Conservation (phyloP, 2,888 invertebrate species). For the Allophyes oxyacanthae region DNA sequence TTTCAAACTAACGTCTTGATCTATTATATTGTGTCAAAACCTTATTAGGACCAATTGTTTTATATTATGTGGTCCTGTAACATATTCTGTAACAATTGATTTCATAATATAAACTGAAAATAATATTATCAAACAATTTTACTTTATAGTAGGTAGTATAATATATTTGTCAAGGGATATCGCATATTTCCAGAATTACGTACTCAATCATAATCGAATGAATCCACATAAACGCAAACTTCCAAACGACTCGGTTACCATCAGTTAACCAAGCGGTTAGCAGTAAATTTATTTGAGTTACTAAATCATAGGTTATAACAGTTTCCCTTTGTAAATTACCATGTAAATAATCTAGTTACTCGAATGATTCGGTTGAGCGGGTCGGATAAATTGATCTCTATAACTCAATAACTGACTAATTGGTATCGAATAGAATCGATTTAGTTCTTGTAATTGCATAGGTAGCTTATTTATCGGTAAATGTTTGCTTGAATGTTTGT, state of each 20-base stretch:
- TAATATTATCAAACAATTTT: too few relatives aligned
- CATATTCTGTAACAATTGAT: too few relatives aligned
- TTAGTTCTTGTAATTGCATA: slow-evolving; percentile 38
- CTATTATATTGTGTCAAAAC: too few relatives aligned
- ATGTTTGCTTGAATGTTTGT: slow-evolving; percentile 22
- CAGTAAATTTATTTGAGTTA: slow-evolving; percentile 28
- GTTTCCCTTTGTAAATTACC: slow-evolving; percentile 55
- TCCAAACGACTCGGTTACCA: slow-evolving; percentile 14
- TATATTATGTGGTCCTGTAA: too few relatives aligned
- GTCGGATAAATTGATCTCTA: slow-evolving; percentile 31
- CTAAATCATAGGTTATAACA: slow-evolving; percentile 40
- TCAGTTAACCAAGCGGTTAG: slow-evolving; percentile 27
- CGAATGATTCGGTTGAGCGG: slow-evolving; percentile 43
- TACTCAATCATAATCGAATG: slow-evolving; percentile 41
- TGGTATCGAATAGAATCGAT: slow-evolving; percentile 50
- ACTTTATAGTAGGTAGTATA: too few relatives aligned
- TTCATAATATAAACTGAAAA: too few relatives aligned
- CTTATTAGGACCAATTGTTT: too few relatives aligned
- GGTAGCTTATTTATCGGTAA: slow-evolving; percentile 6
- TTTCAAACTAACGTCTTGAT: too few relatives aligned
- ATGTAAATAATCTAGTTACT: slow-evolving; percentile 48
- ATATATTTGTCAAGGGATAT: slow-evolving; percentile 9
- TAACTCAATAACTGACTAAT: slow-evolving; percentile 52
- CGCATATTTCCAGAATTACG: slow-evolving; percentile 12
- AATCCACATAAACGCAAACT: slow-evolving; percentile 22